Conservation (phyloP, 1,140 invertebrate species). For the Euura lappo region DNA sequence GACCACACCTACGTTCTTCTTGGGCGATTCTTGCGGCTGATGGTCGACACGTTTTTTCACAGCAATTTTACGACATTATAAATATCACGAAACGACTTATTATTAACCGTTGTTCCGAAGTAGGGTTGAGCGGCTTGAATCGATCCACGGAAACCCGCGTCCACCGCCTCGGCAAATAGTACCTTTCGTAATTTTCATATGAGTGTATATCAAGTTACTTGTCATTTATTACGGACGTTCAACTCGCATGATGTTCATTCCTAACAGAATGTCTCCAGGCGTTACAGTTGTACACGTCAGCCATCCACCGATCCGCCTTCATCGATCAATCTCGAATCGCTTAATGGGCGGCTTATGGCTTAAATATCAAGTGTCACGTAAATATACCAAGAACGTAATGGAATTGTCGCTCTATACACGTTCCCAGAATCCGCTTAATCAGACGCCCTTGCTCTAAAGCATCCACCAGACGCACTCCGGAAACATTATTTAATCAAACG, state of each 20-base stretch:
- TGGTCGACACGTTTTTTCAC: neutral
- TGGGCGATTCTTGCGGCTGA: neutral
- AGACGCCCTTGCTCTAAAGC: neutral
- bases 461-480: neutral
- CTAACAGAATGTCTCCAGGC: no score
- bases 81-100: neutral
- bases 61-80: constrained; percentile 1
- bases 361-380: neutral
- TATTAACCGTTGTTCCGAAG: neutral
- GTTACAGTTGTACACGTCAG: neutral
- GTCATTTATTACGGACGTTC: no score
- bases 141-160: no score
- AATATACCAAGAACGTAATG: neutral
- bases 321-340: neutral
- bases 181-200: no score
- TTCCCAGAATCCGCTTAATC: neutral
- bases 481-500: constrained; percentile 7
- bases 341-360: neutral
- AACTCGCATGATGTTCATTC: no score
- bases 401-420: neutral
- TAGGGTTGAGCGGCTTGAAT: no score
- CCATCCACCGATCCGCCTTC: neutral
- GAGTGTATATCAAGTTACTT: no score
- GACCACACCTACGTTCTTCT: constrained; percentile 4
- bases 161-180: no score